Base-by-base conservation (phyloP, 1,140 invertebrate species). In the Pseudomyrmex pallidus region DNA sequence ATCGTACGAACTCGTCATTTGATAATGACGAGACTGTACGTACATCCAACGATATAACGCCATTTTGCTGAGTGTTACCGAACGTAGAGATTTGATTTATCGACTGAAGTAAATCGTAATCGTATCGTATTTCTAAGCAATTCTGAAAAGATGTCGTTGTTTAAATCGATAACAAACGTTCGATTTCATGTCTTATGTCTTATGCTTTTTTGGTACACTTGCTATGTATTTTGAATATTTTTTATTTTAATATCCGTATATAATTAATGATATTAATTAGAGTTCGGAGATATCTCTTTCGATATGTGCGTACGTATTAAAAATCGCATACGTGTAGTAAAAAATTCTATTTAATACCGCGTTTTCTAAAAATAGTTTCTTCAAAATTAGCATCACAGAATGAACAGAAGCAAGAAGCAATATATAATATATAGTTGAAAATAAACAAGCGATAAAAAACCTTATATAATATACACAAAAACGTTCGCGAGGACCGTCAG, bases 71-170 rank as follows among this genome's bases (percentile, higher is more conserved):
- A 35, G 35, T 35, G 35, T 64, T 63, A 52, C 22, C 44, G 20
- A 61, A 7, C 12, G 15, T 4, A 35, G 35, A 35, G 5, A 50
- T 63, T 35, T 25, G 62, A 68, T 50, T 63, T 74, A 35, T 25
- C 20, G 59, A 35, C 50, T 35, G 25, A 15, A 25, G 4, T 35
- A 64, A 64, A 44, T 64, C n/a, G 8, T 52, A 76, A 13, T 48
- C 13, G 13, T 22, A 22, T 48, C 44, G 13, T 61, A 17, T 12
- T 62, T 74, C 46, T 50, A 2, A 9, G 62, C 54, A 44, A 44
- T 76, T 12, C 10, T 48, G 8, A 17, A 20, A 66, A 76, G 74
- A 54, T 76, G 74, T 63, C 74, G n/a, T n/a, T 64, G 22, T 35
- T 5, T 13, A 74, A 74, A 61, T 46, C 7, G 22, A 50, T 17